Conservation (phyloP, 2,797 vertebrate genomes). For the Sarcoramphus papa region DNA sequence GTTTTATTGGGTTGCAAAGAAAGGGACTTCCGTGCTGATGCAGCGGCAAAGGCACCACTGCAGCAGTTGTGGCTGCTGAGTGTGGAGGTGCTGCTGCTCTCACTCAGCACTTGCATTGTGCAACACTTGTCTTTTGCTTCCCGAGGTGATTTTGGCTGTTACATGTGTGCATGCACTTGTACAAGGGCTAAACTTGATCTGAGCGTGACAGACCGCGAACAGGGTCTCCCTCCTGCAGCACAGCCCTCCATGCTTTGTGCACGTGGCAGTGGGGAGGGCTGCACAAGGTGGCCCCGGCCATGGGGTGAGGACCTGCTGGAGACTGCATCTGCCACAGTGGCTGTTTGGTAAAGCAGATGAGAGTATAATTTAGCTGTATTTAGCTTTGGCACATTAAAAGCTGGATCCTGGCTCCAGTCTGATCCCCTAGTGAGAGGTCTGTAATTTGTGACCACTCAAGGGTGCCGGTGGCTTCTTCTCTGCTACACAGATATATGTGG, state of each 20-base stretch:
- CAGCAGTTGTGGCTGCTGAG: not conserved
- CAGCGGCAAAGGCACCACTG: not conserved
- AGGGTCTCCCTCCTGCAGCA: no score
- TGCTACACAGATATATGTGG: fast-evolving
- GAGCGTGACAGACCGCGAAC: fast-evolving
- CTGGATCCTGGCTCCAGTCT: not conserved
- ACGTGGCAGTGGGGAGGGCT: fast-evolving
- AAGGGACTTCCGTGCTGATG: not conserved
- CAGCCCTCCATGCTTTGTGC: fast-evolving
- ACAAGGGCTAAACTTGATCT: not conserved
- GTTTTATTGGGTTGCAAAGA: not conserved
- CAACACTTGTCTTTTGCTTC: not conserved
- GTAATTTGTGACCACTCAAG: not conserved
- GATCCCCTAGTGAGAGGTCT: not conserved
- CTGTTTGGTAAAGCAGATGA: not conserved
- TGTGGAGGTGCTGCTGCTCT: not conserved
- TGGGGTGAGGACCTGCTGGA: fast-evolving
- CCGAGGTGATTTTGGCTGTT: not conserved
- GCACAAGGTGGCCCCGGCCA: fast-evolving
- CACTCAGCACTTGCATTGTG: fast-evolving
- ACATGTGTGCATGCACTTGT: fast-evolving
- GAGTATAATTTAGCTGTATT: not conserved
- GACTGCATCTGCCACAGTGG: not conserved
- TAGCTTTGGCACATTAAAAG: not conserved
- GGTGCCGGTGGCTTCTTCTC: not conserved